Evolutionary conservation across 2,797 vertebrate genomes (phyloP).

Genomic region (Eupleurogrammus muticus): DNA sequence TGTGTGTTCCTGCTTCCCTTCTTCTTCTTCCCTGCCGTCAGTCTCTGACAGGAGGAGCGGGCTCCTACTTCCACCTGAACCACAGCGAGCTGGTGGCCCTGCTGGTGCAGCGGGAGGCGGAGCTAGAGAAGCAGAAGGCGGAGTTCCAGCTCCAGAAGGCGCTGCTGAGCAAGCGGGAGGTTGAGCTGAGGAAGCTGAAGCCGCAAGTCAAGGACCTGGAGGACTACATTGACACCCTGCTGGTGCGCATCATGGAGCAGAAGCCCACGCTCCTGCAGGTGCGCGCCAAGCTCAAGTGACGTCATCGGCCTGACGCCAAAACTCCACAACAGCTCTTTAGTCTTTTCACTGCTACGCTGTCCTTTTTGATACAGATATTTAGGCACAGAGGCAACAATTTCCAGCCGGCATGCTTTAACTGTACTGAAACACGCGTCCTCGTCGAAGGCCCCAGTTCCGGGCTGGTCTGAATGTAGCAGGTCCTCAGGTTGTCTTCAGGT

Average conservation of each 20-base stretch:
- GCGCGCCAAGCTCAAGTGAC: constrained; percentile 83
- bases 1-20: too few relatives aligned
- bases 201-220: constrained; percentile 92
- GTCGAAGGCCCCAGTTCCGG: constrained; percentile 33
- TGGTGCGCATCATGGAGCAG: constrained; percentile 98
- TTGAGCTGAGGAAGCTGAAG: constrained; percentile 90
- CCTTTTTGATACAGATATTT: constrained; percentile 78
- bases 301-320: constrained; percentile 54
- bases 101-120: constrained; percentile 90
- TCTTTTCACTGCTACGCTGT: constrained; percentile 84
- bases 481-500: constrained; percentile 81
- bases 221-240: constrained; percentile 97
- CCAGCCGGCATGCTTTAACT: constrained; percentile 74
- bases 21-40: constrained; percentile 29
- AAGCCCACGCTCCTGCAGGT: constrained; percentile 96
- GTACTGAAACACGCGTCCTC: constrained; percentile 53
- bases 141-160: constrained; percentile 87
- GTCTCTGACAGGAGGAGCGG: constrained; percentile 85
- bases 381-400: constrained; percentile 60
- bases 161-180: constrained; percentile 90
- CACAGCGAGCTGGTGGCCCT: constrained; percentile 93
- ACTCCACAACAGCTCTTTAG: constrained; percentile 75
- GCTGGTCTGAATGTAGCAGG: constrained; percentile 68
- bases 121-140: constrained; percentile 86
- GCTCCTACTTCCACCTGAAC: constrained; percentile 95